Conservation (phyloP, 2,113 vertebrate genomes). For the Cavia porcellus region DNA sequence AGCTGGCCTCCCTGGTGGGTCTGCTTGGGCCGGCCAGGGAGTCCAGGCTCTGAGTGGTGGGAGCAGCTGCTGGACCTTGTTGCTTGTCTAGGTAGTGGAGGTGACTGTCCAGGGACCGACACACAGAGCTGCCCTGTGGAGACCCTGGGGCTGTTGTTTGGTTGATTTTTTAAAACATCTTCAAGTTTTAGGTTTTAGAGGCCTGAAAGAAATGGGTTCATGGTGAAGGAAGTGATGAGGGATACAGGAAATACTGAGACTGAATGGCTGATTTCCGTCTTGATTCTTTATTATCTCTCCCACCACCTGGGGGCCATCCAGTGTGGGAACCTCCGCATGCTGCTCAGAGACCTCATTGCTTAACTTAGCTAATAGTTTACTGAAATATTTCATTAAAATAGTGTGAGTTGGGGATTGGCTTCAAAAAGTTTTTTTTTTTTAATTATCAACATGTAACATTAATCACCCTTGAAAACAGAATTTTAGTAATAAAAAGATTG, state of each 20-base stretch:
- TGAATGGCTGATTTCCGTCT: neutral
- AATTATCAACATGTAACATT: neutral
- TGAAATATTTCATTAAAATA: neutral
- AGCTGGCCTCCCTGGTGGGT: neutral
- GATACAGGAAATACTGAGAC: neutral
- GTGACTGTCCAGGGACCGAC: neutral
- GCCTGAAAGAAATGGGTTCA: neutral
- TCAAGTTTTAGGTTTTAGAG: neutral
- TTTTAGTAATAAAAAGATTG: neutral
- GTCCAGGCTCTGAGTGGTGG: no score
- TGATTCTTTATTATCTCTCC: accelerated
- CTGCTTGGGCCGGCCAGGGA: no score
- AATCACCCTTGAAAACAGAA: neutral
- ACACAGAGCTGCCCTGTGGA: neutral
- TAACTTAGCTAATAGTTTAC: neutral
- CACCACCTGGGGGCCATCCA: no score
- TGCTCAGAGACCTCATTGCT: neutral
- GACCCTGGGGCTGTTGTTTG: neutral
- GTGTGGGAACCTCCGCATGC: accelerated
- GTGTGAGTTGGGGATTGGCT: neutral
- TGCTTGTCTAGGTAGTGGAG: no score
- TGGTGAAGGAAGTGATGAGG: no score
- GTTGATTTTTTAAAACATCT: neutral
- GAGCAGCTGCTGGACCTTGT: no score
- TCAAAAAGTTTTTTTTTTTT: neutral